These are phyloP conservation scores for Cephus nigrinus DNA, from an alignment of 2,888 invertebrate genomes.

Conservation along the genomic window DNA sequence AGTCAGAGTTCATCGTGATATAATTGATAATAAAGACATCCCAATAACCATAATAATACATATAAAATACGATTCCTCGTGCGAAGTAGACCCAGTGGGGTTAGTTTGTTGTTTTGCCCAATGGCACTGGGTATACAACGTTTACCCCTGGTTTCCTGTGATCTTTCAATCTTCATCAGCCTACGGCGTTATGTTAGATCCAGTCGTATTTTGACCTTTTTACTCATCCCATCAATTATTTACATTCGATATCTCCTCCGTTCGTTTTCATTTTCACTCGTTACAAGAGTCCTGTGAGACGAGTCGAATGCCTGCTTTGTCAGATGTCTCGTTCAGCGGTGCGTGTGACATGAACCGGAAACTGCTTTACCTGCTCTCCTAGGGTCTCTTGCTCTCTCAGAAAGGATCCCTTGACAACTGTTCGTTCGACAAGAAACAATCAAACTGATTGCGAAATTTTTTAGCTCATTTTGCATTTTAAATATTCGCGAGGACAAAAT, in stretches of 20 bases:
- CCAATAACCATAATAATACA: too few relatives aligned
- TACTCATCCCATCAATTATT: not conserved
- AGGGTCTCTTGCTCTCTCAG: not conserved
- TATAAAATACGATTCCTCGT: too few relatives aligned
- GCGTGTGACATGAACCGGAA: not conserved
- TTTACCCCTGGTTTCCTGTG: not conserved
- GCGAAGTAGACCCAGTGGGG: not conserved
- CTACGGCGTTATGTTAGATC: not conserved
- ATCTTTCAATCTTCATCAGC: not conserved
- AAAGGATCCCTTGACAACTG: not conserved
- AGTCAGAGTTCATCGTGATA: too few relatives aligned
- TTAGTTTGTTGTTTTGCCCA: not conserved
- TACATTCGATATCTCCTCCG: not conserved
- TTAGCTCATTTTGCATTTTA: not conserved
- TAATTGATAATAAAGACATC: too few relatives aligned
- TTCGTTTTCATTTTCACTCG: not conserved
- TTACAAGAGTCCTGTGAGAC: not conserved
- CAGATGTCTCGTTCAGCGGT: not conserved
- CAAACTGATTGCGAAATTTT: not conserved
- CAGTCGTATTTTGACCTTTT: not conserved
- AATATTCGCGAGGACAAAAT: not conserved
- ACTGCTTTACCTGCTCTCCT: not conserved
- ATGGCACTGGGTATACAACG: not conserved
- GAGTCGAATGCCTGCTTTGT: not conserved
- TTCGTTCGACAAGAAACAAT: not conserved